Percentiles rank a stretch among this genome's conserved stretches.
These are phyloP conservation scores for Aurelia coerulea DNA, from an alignment of 30 jellyfish, hydroid and myxozoan genomes.

Conservation along the genomic window DNA sequence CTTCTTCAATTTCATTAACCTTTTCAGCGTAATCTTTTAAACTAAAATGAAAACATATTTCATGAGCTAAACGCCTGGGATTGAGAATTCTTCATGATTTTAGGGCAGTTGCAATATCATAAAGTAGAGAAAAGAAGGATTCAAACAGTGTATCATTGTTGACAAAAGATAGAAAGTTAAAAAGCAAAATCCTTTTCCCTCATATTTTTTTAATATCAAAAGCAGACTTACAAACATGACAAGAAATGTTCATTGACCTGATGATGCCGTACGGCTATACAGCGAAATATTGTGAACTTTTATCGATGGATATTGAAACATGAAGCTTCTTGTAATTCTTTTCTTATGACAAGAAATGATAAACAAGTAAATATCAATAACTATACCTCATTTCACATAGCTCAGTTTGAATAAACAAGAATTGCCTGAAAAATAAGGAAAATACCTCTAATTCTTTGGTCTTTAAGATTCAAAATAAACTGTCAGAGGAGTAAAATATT, in stretches of 20 bases:
- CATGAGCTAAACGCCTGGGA: background rate
- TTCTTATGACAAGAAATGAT: background rate
- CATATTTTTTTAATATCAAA: too few relatives aligned
- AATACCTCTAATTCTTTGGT: background rate
- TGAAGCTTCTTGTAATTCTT: too few relatives aligned
- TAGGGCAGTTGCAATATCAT: too few relatives aligned
- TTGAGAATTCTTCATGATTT: too few relatives aligned
- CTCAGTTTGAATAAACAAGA: conserved; percentile 89
- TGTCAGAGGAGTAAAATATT: background rate
- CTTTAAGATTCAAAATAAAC: too few relatives aligned
- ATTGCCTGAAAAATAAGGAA: conserved; percentile 52
- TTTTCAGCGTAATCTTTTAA: conserved; percentile 89
- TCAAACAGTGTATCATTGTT: too few relatives aligned
- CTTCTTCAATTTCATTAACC: conserved; percentile 71
- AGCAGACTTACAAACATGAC: too few relatives aligned
- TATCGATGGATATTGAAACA: too few relatives aligned
- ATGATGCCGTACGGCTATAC: too few relatives aligned
- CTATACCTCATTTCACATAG: conserved; percentile 92
- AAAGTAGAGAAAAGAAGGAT: too few relatives aligned
- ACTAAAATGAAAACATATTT: conserved; percentile 16
- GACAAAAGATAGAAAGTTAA: background rate
- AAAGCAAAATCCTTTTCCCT: background rate
- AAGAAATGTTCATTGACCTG: too few relatives aligned
- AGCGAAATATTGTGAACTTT: too few relatives aligned
- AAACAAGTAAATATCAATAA: background rate